Base-by-base conservation (phyloP, 2,797 vertebrate genomes). In the Hephaestus fuliginosus region DNA sequence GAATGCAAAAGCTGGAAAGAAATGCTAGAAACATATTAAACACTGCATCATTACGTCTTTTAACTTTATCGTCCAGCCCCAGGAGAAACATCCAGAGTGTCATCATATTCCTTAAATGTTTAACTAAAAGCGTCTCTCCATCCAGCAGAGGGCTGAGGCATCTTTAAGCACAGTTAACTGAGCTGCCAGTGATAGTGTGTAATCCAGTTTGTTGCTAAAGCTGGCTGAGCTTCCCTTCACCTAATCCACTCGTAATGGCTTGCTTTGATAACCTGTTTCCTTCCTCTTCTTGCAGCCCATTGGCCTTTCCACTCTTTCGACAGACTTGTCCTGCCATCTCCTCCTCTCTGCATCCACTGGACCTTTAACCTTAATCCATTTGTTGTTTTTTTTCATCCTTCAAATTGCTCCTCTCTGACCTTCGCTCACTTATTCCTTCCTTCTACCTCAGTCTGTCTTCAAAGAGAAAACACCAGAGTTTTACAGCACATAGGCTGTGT, bases 131-230 rank as follows among this genome's bases (percentile, higher is more conserved):
- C 58, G 58, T 61, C 46, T 65, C 70, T 74, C 43, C 60, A 56
- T 70, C 30, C 33, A 64, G 44, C 60, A 51, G 49, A 61, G 39
- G 67, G 63, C 72, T 76, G 66, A 41, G 18, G 64, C 44, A 48
- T 81, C 48, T 73, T 70, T 71, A 70, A 85, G 55, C 58, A 36
- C 63, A 61, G 66, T 70, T 66, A 65, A 84, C 77, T 77, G 72
- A 83, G 67, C 78, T 71, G 78, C 78, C 78, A 83, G 61, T 77
- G 62, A 86, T 82, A 70, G 62, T 74, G 69, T 77, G 76, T 89
- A 91, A 92, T 91, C 84, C 61, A 15, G 80, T 88, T 88, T 89
- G 83, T 49, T 62, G 65, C 69, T 74, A 64, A 80, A 90, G 25
- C 25, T n/a, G n/a, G 68, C 79, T 74, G 55, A 46, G 66, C 62